Base-by-base conservation (phyloP, 2,888 invertebrate species). In the Aethes cnicana region DNA sequence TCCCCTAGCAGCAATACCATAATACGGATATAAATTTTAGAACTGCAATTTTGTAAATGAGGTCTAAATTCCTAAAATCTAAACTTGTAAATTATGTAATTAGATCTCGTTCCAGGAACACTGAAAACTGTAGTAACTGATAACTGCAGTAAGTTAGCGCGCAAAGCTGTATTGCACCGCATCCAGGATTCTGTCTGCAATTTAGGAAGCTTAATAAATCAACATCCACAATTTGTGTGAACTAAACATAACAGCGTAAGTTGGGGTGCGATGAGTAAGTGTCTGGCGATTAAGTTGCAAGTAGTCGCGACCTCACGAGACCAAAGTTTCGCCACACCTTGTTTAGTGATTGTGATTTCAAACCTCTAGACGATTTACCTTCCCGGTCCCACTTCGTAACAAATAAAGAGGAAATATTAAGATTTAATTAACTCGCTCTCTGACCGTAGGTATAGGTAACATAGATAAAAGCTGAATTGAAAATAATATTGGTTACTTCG, bases 271-370 rank as follows among this genome's bases (percentile, higher is more conserved):
- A 47, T 55, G 36, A 52, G 54, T 46, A 46, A 47, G 46, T 21
- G 42, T 32, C 43, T 39, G 47, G 54, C 53, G 48, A 44, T 43
- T 49, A 54, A 37, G 53, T 47, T 26, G 37, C 11, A 30, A 49
- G 43, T 30, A 44, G 43, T 23, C 21, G 49, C 49, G 43, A 46
- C 49, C 33, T 30, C 42, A 37, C 14, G 54, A 36, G 46, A 46
- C 37, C 25, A 7, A 50, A 49, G 26, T 50, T 54, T 26, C 33
- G 20, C 49, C 35, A 36, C 52, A 21, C 20, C 44, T 30, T 53
- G 53, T 42, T 56, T 53, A 53, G 53, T 50, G 42, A 54, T 54
- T 54, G n/a, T n/a, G n/a, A n/a, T n/a, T 56, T 32, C 28, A 32
- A 49, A 47, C 49, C 32, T 49, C 36, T 25, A 36, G 9, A 7